Percentiles rank a stretch among this genome's conserved stretches.
phyloP scores from a whole-genome alignment of 2,888 invertebrate genomes.

The Agapetus fuscipes region DNA sequence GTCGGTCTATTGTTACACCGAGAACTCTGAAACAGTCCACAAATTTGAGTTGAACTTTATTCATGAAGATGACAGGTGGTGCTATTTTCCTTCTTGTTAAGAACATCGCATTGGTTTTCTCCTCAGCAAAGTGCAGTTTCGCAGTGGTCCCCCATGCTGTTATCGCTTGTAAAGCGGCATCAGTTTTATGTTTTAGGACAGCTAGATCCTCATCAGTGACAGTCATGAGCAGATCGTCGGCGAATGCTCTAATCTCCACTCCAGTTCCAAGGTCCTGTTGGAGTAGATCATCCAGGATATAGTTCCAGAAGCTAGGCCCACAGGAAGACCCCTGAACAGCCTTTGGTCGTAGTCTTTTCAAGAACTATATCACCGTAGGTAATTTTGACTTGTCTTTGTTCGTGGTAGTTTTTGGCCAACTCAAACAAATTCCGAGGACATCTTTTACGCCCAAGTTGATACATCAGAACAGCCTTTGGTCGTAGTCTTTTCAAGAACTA shows the following conservation, averaged over 20 bases:
- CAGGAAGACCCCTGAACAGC: conserved; percentile 2
- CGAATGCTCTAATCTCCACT: conserved; percentile 1
- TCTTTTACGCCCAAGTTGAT: not conserved
- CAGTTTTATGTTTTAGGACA: not conserved
- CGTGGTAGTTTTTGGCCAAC: too few species aligned
- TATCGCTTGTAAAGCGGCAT: not conserved
- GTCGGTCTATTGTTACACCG: not conserved
- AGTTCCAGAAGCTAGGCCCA: not conserved
- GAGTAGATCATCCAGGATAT: conserved; percentile 1
- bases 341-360: conserved; percentile 3
- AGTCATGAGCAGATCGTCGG: not conserved
- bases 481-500: not conserved
- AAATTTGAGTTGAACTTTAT: not conserved
- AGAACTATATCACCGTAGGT: not conserved
- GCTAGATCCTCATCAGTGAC: not conserved
- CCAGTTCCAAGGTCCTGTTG: not conserved
- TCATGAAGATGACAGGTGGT: not conserved
- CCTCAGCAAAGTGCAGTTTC: not conserved
- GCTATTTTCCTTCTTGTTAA: not conserved
- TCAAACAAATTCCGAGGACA: too few species aligned
- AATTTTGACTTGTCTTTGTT: not conserved
- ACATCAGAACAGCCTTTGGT: conserved; percentile 3
- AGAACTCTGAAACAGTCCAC: not conserved
- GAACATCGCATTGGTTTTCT: too few species aligned
- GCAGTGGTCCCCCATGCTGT: not conserved